Evolutionary conservation across 2,113 vertebrate genomes (phyloP).

Genomic region (Nannospalax galili): DNA sequence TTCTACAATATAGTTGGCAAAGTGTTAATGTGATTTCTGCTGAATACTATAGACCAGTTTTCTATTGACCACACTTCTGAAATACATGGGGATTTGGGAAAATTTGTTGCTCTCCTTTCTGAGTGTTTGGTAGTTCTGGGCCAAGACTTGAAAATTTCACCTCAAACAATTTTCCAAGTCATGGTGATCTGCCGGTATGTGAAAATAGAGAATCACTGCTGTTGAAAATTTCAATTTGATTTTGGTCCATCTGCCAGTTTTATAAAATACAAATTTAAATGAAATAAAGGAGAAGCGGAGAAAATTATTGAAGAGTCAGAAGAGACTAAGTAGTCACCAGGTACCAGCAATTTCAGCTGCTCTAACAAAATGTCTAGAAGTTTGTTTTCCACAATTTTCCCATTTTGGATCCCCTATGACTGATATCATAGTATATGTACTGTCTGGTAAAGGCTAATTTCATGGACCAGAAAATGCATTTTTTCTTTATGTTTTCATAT

Average conservation of each 20-base stretch:
- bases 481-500: too few species aligned
- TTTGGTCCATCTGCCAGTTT: neutral
- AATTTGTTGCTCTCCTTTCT: neutral
- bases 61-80: neutral
- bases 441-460: too few species aligned
- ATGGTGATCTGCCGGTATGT: neutral
- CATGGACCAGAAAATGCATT: too few species aligned
- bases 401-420: too few species aligned
- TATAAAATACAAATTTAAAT: neutral
- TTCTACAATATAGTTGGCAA: neutral
- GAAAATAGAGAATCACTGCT: neutral
- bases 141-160: neutral
- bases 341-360: too few species aligned
- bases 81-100: too few species aligned
- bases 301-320: too few species aligned
- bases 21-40: neutral
- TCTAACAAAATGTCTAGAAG: too few species aligned
- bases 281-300: neutral
- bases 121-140: neutral
- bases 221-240: neutral
- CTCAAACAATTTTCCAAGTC: neutral
- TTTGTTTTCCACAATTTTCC: too few species aligned
- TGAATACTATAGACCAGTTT: neutral
- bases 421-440: too few species aligned
- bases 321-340: too few species aligned